Conservation (phyloP, 2,888 invertebrate genomes). For the Serripes groenlandicus region DNA sequence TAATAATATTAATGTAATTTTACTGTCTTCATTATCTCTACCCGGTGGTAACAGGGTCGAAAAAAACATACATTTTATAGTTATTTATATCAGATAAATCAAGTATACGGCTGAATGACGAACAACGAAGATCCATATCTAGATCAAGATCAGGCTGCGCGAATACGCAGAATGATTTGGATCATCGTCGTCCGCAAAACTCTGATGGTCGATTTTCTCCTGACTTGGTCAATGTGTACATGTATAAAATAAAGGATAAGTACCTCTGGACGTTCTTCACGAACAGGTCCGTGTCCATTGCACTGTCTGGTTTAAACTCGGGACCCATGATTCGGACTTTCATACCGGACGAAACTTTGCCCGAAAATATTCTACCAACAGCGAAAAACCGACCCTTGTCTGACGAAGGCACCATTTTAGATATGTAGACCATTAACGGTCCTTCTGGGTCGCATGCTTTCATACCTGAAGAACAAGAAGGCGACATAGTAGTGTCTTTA, state of each 20-base stretch:
- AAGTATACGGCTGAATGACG: too few relatives aligned
- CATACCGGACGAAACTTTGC: constrained; percentile 90
- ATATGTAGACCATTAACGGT: constrained; percentile 99
- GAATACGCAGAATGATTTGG: too few relatives aligned
- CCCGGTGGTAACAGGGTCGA: too few relatives aligned
- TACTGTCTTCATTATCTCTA: too few relatives aligned
- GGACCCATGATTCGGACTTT: constrained; percentile 99
- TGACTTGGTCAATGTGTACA: too few relatives aligned
- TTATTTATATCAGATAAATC: too few relatives aligned
- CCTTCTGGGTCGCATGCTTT: constrained; percentile 98
- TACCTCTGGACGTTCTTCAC: constrained; percentile 98
- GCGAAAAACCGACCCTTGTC: constrained; percentile 99
- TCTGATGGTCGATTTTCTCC: too few relatives aligned
- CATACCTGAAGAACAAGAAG: constrained; percentile 85
- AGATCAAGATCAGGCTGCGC: too few relatives aligned
- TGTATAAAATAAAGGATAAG: background rate
- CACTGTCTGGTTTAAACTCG: constrained; percentile 96
- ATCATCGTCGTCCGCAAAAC: too few relatives aligned
- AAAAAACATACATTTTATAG: too few relatives aligned
- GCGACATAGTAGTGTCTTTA: background rate
- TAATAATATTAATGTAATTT: too few relatives aligned
- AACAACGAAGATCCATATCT: too few relatives aligned
- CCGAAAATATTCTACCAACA: constrained; percentile 99
- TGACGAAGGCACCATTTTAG: constrained; percentile 99
- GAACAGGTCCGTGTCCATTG: constrained; percentile 95